Evolutionary conservation across 1,140 invertebrate species (phyloP).

Genomic region (Acromyrmex charruanus): DNA sequence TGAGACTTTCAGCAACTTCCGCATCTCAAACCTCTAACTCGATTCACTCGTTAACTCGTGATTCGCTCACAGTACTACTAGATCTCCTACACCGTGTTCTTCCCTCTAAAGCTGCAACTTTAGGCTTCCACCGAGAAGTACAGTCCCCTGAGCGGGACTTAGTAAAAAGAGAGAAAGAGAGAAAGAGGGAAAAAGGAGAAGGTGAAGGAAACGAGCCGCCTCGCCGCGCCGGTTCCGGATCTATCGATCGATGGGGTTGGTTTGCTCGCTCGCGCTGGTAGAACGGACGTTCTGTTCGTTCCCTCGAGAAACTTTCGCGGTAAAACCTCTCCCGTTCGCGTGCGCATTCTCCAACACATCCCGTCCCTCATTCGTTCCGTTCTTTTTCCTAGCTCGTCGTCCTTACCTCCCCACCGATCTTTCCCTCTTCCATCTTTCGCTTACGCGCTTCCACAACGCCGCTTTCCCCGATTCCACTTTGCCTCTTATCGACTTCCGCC

Average conservation of each 20-base stretch:
- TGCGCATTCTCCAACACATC: conserved; percentile 38
- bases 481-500: conserved; percentile 67
- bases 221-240: conserved; percentile 16
- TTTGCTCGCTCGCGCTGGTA: conserved; percentile 12
- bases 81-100: conserved; percentile 47
- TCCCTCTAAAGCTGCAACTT: conserved; percentile 35
- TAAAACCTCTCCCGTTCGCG: conserved; percentile 49
- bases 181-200: neutral
- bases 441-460: conserved; percentile 40
- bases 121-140: conserved; percentile 25
- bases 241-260: conserved; percentile 57
- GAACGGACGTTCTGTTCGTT: conserved; percentile 29
- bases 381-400: neutral
- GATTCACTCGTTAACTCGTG: conserved; percentile 52
- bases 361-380: conserved; percentile 31
- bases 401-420: neutral
- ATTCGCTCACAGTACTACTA: conserved; percentile 29
- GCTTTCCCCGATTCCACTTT: conserved; percentile 54
- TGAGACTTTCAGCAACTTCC: conserved; percentile 37
- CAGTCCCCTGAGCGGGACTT: conserved; percentile 32
- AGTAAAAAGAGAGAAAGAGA: neutral
- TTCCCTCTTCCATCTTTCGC: conserved; percentile 39
- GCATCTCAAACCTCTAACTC: conserved; percentile 40
- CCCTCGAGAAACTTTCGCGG: conserved; percentile 56
- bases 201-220: conserved; percentile 34